phyloP scores from a whole-genome alignment of 1,140 invertebrate species.

The Babylonia areolata region DNA sequence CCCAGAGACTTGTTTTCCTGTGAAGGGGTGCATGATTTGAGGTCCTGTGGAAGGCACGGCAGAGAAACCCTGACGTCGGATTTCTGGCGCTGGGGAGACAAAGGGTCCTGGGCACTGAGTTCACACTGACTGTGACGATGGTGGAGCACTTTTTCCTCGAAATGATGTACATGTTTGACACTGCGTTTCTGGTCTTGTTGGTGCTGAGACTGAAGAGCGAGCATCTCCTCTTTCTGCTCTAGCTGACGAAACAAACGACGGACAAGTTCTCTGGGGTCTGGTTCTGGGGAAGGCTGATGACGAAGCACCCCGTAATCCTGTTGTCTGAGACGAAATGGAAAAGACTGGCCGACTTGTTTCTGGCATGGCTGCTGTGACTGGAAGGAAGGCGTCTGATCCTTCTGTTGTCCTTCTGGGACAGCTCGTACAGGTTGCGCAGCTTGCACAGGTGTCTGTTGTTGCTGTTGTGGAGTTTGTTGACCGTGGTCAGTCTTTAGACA shows the following conservation, averaged over 20 bases:
- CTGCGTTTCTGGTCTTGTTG: neutral
- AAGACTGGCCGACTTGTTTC: neutral
- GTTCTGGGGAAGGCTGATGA: neutral
- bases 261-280: neutral
- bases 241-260: constrained; percentile 6
- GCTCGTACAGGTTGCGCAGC: too few species aligned
- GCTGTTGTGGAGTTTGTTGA: neutral
- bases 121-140: neutral
- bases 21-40: neutral
- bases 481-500: neutral
- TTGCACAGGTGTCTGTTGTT: neutral
- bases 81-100: neutral
- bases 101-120: neutral
- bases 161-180: neutral
- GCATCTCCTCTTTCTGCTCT: neutral
- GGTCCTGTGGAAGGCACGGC: neutral
- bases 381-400: neutral
- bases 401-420: neutral
- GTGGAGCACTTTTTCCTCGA: neutral
- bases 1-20: neutral
- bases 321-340: neutral
- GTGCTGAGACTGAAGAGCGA: neutral
- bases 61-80: neutral
- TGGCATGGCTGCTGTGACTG: neutral
- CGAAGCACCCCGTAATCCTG: neutral